These are phyloP conservation scores for Brachionus asplanchnoidis DNA, from an alignment of 1,140 invertebrate genomes.

Conservation along the genomic window DNA sequence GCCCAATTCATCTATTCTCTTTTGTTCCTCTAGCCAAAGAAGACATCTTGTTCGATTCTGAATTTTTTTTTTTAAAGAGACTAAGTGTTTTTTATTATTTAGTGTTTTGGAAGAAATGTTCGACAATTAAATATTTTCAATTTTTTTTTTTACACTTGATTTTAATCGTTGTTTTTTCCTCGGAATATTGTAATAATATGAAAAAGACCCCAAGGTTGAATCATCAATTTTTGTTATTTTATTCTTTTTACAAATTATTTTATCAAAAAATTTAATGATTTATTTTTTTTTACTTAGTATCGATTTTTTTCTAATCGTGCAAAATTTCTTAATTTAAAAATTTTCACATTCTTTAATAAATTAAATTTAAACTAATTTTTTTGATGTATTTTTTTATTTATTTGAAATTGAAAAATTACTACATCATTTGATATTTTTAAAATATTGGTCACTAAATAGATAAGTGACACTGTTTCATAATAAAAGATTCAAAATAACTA, in stretches of 20 bases:
- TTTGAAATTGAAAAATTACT: too few relatives aligned
- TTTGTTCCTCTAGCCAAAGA: conserved; percentile 12
- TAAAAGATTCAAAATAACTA: too few relatives aligned
- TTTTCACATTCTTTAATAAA: not conserved
- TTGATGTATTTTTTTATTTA: too few relatives aligned
- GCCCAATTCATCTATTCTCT: not conserved
- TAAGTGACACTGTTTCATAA: too few relatives aligned
- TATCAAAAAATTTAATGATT: not conserved
- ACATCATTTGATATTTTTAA: too few relatives aligned
- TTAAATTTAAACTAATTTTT: not conserved
- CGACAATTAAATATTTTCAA: not conserved
- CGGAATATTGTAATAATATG: not conserved
- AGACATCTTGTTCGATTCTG: not conserved
- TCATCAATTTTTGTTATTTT: not conserved
- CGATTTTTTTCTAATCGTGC: not conserved
- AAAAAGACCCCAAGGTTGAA: not conserved
- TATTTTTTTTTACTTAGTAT: not conserved
- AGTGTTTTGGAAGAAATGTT: not conserved
- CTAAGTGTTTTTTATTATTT: not conserved
- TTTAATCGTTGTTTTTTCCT: conserved; percentile 17
- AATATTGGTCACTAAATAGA: too few relatives aligned
- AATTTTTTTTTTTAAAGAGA: not conserved
- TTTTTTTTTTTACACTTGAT: not conserved
- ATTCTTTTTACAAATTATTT: not conserved
- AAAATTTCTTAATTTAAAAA: not conserved